These are phyloP conservation scores for Octodonta nipae DNA, from an alignment of 2,888 invertebrate genomes.

Conservation along the genomic window DNA sequence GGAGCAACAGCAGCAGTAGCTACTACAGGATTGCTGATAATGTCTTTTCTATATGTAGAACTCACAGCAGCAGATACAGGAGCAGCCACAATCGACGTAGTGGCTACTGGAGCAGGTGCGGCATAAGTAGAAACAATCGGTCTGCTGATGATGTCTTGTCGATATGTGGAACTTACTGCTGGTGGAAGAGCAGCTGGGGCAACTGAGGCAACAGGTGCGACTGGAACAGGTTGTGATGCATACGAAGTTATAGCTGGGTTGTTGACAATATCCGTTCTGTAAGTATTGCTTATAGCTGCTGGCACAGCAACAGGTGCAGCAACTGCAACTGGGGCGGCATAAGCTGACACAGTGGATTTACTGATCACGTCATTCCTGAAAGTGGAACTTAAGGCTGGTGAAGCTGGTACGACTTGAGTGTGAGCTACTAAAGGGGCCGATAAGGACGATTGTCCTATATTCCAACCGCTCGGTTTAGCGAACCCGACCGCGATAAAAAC, in stretches of 20 bases:
- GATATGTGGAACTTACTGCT: neutral
- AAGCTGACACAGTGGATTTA: constrained; percentile 13
- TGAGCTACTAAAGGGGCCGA: constrained; percentile 4
- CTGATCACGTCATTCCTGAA: constrained; percentile 19
- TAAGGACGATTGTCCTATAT: too few species aligned
- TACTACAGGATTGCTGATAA: constrained; percentile 17
- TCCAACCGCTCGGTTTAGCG: too few species aligned
- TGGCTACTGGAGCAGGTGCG: constrained; percentile 6
- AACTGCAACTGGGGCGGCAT: constrained; percentile 3
- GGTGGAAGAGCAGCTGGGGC: neutral
- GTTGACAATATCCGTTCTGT: constrained; percentile 19
- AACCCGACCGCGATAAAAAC: too few species aligned
- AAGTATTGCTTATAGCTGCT: constrained; percentile 18
- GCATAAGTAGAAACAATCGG: neutral
- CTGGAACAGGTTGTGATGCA: constrained; percentile 7
- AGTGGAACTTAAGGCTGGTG: constrained; percentile 17
- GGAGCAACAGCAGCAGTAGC: constrained; percentile 7
- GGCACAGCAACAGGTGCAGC: constrained; percentile 8
- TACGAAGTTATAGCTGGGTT: constrained; percentile 14
- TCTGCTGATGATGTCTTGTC: constrained; percentile 4
- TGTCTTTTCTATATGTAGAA: constrained; percentile 17
- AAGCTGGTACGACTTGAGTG: neutral
- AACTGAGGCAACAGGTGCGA: neutral
- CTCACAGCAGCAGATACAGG: constrained; percentile 16
- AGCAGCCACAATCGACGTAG: constrained; percentile 2